A percentile compares a stretch with the other conserved stretches of the same genome.
phyloP scores from a whole-genome alignment of 2,888 invertebrate genomes.

The Lasioglossum morio region DNA sequence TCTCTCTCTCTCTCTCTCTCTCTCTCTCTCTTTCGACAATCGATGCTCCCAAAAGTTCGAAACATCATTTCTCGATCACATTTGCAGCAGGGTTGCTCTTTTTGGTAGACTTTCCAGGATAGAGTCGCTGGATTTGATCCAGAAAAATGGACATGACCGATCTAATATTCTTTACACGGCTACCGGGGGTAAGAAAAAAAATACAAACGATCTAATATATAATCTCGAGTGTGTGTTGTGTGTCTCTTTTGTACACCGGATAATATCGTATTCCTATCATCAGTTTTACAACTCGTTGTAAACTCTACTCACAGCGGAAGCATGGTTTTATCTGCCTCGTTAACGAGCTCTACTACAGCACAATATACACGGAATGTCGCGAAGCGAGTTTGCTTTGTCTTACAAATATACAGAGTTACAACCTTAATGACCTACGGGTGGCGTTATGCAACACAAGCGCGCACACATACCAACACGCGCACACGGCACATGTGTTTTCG shows the following conservation, averaged over 20 bases:
- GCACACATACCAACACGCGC: too few relatives aligned
- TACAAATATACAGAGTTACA: slow-evolving; percentile 57
- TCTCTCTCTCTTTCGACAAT: slow-evolving; percentile 2
- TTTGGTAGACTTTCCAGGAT: slow-evolving; percentile 75
- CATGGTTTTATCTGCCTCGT: background rate
- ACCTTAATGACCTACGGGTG: slow-evolving; percentile 29
- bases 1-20: background rate
- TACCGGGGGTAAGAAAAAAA: background rate
- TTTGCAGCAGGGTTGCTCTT: slow-evolving; percentile 48
- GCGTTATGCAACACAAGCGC: slow-evolving; percentile 20
- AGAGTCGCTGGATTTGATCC: slow-evolving; percentile 56
- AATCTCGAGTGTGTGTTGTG: background rate
- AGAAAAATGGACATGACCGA: background rate
- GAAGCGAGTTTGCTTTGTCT: slow-evolving; percentile 38
- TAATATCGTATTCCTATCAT: background rate
- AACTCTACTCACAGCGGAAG: background rate
- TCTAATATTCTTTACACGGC: background rate
- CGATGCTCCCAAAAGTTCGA: slow-evolving; percentile 27
- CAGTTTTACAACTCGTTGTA: background rate
- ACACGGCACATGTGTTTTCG: background rate
- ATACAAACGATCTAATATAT: background rate
- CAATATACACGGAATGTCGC: slow-evolving; percentile 28
- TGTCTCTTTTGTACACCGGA: background rate
- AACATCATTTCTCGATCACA: slow-evolving; percentile 58
- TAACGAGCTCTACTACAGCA: background rate